Evolutionary conservation across 2,888 invertebrate genomes (phyloP).

Genomic region (Agrochola circellaris): DNA sequence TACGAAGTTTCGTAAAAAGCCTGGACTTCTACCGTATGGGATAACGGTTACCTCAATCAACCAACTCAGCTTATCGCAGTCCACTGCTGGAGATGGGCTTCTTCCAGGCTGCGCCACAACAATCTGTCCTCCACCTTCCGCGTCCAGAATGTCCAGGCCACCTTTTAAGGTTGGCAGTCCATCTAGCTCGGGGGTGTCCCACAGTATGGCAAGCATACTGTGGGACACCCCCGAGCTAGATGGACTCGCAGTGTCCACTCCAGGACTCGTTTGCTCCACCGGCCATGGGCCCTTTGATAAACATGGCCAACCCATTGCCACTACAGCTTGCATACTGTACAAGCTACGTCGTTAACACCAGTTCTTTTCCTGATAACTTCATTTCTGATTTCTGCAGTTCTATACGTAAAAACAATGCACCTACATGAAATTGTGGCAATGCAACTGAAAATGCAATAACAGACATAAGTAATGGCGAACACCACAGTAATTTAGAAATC

Average conservation of each 20-base stretch:
- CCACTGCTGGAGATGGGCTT: neutral
- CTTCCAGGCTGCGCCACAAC: neutral
- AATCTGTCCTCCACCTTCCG: neutral
- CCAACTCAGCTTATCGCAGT: neutral
- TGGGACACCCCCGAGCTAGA: too few relatives aligned
- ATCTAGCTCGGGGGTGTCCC: neutral
- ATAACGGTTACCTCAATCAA: neutral
- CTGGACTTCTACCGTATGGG: too few relatives aligned
- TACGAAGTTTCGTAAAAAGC: neutral
- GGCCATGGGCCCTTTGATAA: neutral
- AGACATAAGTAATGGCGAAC: slow-evolving; percentile 11
- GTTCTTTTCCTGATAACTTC: neutral
- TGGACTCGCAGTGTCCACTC: neutral
- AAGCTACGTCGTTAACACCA: neutral
- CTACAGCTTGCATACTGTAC: neutral
- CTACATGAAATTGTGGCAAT: neutral
- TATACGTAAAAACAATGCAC: neutral
- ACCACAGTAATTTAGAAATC: slow-evolving; percentile 44
- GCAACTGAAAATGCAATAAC: slow-evolving; percentile 3
- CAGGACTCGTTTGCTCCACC: neutral
- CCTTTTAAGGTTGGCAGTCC: neutral
- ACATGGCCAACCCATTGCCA: neutral
- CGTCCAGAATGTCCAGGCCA: neutral
- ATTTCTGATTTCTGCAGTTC: neutral
- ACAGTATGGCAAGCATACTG: too few relatives aligned